A percentile compares a stretch with the other conserved stretches of the same genome.
Conservation (phyloP, 2,113 vertebrate genomes). For the Actenoides lindsayi region DNA sequence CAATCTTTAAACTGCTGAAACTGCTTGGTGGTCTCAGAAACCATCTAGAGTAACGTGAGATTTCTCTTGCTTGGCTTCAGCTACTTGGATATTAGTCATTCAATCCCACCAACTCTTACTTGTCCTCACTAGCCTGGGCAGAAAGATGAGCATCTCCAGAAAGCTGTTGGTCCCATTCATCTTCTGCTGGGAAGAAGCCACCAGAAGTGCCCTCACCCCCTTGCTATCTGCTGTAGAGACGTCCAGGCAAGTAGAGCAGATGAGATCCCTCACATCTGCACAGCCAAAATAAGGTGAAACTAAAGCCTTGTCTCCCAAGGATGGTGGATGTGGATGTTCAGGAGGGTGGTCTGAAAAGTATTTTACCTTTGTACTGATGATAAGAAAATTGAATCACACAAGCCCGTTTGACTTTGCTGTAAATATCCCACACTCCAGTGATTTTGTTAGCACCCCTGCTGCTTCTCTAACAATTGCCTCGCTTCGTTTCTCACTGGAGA, state of each 20-base stretch:
- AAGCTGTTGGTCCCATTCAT: background rate
- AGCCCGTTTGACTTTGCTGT: background rate
- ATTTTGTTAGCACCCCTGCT: background rate
- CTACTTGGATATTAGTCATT: background rate
- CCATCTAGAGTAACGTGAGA: background rate
- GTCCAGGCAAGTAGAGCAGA: background rate
- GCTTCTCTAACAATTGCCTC: background rate
- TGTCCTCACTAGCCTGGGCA: background rate
- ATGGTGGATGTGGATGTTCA: background rate
- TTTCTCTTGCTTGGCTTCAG: background rate
- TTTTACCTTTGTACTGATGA: background rate
- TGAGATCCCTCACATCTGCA: background rate
- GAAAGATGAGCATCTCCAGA: background rate
- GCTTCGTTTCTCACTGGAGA: background rate
- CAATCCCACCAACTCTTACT: background rate
- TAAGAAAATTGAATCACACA: background rate
- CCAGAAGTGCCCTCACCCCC: rapidly evolving
- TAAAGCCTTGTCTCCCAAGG: background rate
- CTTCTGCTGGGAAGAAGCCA: background rate
- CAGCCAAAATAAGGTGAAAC: background rate
- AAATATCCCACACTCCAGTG: background rate
- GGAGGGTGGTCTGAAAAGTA: background rate
- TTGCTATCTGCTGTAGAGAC: background rate
- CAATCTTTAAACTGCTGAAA: background rate
- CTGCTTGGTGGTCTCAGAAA: background rate